Conservation (phyloP, 2,797 vertebrate genomes). For the Capromys pilorides region DNA sequence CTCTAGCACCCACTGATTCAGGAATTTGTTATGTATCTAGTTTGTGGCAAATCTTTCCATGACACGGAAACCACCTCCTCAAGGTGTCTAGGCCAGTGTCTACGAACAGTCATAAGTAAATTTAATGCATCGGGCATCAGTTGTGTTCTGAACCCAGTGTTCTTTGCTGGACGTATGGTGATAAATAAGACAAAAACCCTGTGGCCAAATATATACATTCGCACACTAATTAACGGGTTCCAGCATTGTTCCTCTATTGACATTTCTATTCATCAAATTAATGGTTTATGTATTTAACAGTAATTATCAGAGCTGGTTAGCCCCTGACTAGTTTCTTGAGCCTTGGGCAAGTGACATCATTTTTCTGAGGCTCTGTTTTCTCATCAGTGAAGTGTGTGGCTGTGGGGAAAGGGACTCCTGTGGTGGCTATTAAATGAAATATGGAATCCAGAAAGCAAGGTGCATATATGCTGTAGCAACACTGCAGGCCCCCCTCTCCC, state of each 20-base stretch:
- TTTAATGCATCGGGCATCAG: neutral
- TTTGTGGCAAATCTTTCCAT: neutral
- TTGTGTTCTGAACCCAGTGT: neutral
- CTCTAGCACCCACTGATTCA: neutral
- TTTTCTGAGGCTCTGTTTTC: constrained; percentile 49
- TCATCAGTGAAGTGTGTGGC: neutral
- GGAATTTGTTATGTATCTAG: neutral
- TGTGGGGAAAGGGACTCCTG: neutral
- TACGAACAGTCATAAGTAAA: neutral
- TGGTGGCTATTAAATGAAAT: neutral
- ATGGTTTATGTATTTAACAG: constrained; percentile 67
- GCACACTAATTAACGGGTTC: constrained; percentile 36
- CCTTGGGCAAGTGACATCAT: constrained; percentile 9
- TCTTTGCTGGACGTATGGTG: neutral
- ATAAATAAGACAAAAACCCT: constrained; percentile 43
- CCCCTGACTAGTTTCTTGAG: constrained; percentile 44
- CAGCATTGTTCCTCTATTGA: constrained; percentile 25
- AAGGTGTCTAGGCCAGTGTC: neutral
- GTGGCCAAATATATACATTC: constrained; percentile 13
- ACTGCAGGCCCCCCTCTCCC: neutral
- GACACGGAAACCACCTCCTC: neutral
- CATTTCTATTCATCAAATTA: constrained; percentile 32
- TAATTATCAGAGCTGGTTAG: constrained; percentile 53
- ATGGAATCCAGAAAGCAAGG: neutral
- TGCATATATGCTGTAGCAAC: neutral